Evolutionary conservation across 2,113 vertebrate genomes (phyloP).

Genomic region (Tympanuchus pallidicinctus): DNA sequence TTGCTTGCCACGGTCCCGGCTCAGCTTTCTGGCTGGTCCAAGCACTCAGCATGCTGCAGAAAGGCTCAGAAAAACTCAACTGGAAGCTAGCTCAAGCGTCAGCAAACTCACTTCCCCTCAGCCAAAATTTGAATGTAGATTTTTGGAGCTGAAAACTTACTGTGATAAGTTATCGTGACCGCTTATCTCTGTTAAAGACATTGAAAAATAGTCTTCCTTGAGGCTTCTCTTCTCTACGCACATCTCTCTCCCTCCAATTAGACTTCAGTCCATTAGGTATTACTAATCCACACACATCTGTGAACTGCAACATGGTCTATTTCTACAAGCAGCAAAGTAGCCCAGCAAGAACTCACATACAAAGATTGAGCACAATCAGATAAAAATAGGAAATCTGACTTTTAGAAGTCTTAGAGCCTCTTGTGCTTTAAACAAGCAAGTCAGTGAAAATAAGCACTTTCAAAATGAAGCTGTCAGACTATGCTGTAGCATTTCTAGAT

Average conservation of each 20-base stretch:
- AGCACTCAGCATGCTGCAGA: neutral
- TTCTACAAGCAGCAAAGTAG: neutral
- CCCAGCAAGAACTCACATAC: neutral
- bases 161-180: neutral
- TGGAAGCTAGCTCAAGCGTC: neutral
- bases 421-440: neutral
- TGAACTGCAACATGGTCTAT: neutral
- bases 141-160: neutral
- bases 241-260: neutral
- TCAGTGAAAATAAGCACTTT: slow-evolving; percentile 24
- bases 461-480: neutral
- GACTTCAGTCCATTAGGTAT: neutral
- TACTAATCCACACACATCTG: neutral
- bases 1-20: neutral
- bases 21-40: neutral
- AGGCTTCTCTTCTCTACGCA: neutral
- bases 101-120: neutral
- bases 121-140: neutral
- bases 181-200: neutral
- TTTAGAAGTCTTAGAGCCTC: neutral
- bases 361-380: slow-evolving; percentile 15
- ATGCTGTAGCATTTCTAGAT: neutral
- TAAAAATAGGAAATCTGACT: neutral
- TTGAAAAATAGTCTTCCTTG: neutral
- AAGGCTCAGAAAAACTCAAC: neutral